phyloP scores from a whole-genome alignment of 2,113 vertebrate species.

The Crotophaga sulcirostris region DNA sequence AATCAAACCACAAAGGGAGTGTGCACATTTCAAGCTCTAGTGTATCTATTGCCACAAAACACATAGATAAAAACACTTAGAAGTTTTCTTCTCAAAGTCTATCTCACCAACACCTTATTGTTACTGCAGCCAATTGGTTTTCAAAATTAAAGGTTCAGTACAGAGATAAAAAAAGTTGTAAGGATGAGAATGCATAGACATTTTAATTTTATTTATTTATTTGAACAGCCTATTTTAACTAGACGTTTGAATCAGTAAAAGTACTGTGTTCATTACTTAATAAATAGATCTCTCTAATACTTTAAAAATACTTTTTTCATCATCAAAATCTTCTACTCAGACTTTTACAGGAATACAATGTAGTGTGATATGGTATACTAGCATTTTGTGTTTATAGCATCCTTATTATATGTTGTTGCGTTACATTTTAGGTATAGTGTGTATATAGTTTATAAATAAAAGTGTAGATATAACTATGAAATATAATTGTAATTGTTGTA shows the following conservation, averaged over 20 bases:
- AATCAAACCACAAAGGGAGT: background rate
- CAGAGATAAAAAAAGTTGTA: background rate
- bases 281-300: background rate
- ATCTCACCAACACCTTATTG: background rate
- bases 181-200: background rate
- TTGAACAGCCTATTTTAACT: background rate
- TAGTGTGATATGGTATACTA: background rate
- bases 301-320: background rate
- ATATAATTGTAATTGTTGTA: background rate
- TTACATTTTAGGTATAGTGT: background rate
- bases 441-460: background rate
- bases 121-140: background rate
- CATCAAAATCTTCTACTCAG: background rate
- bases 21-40: background rate
- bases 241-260: background rate
- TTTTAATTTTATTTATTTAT: background rate
- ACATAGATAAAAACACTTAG: background rate
- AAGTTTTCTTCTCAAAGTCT: background rate
- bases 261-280: background rate
- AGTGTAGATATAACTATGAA: background rate
- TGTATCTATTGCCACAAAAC: background rate
- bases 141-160: background rate
- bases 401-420: background rate
- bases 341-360: background rate
- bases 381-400: background rate